A percentile compares a stretch with the other conserved stretches of the same genome.
These are phyloP conservation scores for Odocoileus virginianus DNA, from an alignment of 2,113 vertebrate species.

Conservation along the genomic window DNA sequence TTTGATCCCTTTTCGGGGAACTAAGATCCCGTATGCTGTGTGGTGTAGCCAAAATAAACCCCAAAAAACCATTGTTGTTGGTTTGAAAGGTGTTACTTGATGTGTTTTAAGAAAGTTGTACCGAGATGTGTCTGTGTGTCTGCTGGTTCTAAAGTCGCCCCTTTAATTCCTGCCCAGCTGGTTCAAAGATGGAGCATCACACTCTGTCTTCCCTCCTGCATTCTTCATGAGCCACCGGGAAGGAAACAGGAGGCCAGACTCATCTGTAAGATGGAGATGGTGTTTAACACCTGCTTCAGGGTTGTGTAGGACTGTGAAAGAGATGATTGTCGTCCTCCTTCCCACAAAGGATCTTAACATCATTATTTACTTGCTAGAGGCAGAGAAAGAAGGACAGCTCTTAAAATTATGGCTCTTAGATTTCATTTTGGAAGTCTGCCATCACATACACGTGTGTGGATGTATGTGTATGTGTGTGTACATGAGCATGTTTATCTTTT, in stretches of 20 bases:
- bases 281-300: neutral
- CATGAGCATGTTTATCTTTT: neutral
- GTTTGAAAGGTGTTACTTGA: slow-evolving; percentile 1
- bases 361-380: neutral
- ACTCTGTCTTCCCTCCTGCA: neutral
- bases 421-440: neutral
- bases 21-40: accelerated
- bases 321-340: neutral
- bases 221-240: neutral
- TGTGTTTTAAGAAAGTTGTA: neutral
- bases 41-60: neutral
- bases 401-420: neutral
- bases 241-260: neutral
- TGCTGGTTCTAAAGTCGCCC: neutral
- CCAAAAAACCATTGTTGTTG: neutral
- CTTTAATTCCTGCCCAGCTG: neutral
- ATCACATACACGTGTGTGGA: neutral
- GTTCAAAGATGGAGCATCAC: neutral
- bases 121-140: neutral
- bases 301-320: neutral
- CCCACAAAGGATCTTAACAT: neutral
- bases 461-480: neutral
- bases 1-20: neutral
- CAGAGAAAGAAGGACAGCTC: neutral
- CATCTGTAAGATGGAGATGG: neutral